Percentiles rank a stretch among this genome's conserved stretches.
Evolutionary conservation across 1,140 invertebrate genomes (phyloP).

Genomic region (Lordiphosa mommai): DNA sequence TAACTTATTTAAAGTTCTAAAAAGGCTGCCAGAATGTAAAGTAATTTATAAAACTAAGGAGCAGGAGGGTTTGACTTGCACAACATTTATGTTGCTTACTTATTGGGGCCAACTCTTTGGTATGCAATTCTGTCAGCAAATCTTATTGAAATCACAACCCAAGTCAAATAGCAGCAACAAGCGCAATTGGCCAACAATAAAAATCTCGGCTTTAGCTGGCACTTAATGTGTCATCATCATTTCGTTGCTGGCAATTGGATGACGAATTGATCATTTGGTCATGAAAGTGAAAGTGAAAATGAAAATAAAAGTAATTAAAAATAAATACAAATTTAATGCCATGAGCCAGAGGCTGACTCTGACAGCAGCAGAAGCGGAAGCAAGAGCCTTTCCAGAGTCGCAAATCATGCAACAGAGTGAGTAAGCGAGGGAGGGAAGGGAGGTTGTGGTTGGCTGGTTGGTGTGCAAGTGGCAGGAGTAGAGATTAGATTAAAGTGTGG

Average conservation of each 20-base stretch:
- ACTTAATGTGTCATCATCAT: constrained; percentile 34
- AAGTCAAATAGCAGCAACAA: too few species aligned
- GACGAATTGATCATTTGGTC: constrained; percentile 10
- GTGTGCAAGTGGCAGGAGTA: background rate
- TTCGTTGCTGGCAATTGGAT: background rate
- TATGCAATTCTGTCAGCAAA: too few species aligned
- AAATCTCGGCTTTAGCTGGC: too few species aligned
- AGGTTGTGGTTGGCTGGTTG: background rate
- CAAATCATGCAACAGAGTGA: constrained; percentile 24
- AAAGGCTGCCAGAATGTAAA: too few species aligned
- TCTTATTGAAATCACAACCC: too few species aligned
- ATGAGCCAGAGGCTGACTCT: background rate
- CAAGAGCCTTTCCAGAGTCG: background rate
- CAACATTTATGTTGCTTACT: too few species aligned
- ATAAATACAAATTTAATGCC: constrained; percentile 38
- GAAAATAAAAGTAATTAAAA: constrained; percentile 23
- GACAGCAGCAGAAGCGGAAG: too few species aligned
- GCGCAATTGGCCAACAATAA: too few species aligned
- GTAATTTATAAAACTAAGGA: too few species aligned
- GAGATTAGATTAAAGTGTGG: constrained; percentile 33
- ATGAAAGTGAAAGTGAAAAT: constrained; percentile 3
- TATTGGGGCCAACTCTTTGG: too few species aligned
- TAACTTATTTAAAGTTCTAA: too few species aligned
- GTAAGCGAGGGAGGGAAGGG: background rate
- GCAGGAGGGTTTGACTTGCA: too few species aligned